Evolutionary conservation across 2,113 vertebrate species (phyloP).

Genomic region (Cephalophus harveyi): DNA sequence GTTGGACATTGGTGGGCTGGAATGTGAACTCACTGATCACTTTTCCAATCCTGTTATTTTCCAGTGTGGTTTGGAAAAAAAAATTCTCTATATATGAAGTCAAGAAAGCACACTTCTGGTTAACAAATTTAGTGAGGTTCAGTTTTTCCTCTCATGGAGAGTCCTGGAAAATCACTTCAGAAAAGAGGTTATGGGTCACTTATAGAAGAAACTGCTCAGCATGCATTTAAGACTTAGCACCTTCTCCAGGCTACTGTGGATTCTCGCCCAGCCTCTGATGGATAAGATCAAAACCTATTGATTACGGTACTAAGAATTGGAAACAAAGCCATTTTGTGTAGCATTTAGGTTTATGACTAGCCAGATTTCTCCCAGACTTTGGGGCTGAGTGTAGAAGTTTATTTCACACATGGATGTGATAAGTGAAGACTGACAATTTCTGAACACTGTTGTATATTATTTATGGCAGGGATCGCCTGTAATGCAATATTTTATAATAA

Average conservation of each 20-base stretch:
- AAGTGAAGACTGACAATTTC: background rate
- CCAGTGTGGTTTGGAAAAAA: conserved; percentile 60
- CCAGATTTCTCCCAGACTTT: background rate
- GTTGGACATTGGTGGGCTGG: background rate
- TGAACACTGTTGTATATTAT: background rate
- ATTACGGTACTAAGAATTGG: background rate
- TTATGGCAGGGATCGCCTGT: background rate
- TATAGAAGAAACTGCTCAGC: conserved; percentile 13
- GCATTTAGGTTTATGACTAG: background rate
- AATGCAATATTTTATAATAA: background rate
- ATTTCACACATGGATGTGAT: background rate
- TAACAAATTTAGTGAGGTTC: conserved; percentile 54
- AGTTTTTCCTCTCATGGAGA: conserved; percentile 59
- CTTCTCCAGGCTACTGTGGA: background rate
- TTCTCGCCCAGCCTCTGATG: background rate
- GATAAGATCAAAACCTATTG: background rate
- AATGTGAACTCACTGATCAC: conserved; percentile 50
- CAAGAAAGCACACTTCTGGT: conserved; percentile 61
- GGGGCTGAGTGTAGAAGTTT: background rate
- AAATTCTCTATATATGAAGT: conserved; percentile 41
- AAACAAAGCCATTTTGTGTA: conserved; percentile 12
- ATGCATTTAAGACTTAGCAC: background rate
- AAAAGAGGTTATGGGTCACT: background rate
- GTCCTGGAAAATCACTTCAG: conserved; percentile 57
- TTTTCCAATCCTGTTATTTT: conserved; percentile 71